phyloP scores from a whole-genome alignment of 1,140 invertebrate species.

The Papilio dardanus region DNA sequence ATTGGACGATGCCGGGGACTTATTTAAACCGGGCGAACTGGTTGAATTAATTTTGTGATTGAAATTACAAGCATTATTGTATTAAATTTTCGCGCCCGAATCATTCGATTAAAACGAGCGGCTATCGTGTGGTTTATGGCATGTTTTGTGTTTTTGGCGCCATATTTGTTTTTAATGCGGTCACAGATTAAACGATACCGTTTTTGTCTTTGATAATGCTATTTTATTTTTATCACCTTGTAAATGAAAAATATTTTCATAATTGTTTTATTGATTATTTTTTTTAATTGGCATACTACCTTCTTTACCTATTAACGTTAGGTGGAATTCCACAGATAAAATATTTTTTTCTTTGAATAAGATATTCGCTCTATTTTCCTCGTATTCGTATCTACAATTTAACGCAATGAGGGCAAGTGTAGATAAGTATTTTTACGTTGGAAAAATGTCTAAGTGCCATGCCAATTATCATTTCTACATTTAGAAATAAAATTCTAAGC shows the following conservation, averaged over 20 bases:
- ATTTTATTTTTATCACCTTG: background rate
- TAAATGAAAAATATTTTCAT: background rate
- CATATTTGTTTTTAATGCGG: slow-evolving; percentile 36
- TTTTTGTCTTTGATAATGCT: background rate
- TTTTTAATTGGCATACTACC: too few relatives aligned
- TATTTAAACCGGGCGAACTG: slow-evolving; percentile 72
- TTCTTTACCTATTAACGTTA: background rate
- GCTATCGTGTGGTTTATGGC: slow-evolving; percentile 48
- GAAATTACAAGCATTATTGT: slow-evolving; percentile 68
- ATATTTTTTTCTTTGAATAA: background rate
- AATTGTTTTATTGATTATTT: background rate
- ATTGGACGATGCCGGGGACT: slow-evolving; percentile 68
- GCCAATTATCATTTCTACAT: too few relatives aligned
- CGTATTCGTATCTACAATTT: background rate
- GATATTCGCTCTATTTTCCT: background rate
- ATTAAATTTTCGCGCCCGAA: slow-evolving; percentile 72
- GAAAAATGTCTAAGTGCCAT: background rate
- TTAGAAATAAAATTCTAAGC: too few relatives aligned
- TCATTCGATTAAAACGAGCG: slow-evolving; percentile 67
- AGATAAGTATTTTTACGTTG: background rate
- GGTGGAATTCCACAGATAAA: too few relatives aligned
- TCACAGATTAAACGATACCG: slow-evolving; percentile 27
- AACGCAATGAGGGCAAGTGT: background rate
- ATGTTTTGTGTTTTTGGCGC: slow-evolving; percentile 45
- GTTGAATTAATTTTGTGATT: slow-evolving; percentile 79